Percentiles rank a stretch among this genome's conserved stretches.
Evolutionary conservation across 2,888 invertebrate species (phyloP).

Genomic region (Octonoba sinensis): DNA sequence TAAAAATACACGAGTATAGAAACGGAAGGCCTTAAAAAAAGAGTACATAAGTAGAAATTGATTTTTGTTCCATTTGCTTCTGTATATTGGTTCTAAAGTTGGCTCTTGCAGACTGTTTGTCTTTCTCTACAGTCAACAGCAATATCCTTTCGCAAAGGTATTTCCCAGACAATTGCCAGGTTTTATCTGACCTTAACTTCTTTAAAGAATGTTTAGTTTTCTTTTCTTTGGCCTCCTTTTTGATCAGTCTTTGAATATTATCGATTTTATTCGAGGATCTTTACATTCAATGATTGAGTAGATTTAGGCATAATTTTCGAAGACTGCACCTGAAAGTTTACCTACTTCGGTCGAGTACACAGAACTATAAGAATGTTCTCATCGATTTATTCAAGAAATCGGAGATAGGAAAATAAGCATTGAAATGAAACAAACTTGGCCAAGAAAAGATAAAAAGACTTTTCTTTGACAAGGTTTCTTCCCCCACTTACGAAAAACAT

Average conservation of each 20-base stretch:
- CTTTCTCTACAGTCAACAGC: slow-evolving; percentile 63
- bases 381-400: too few species aligned
- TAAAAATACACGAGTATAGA: slow-evolving; percentile 33
- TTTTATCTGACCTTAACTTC: slow-evolving; percentile 58
- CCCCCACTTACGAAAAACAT: too few species aligned
- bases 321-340: too few species aligned
- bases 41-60: slow-evolving; percentile 53
- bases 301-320: too few species aligned
- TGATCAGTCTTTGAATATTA: slow-evolving; percentile 39
- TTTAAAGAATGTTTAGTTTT: slow-evolving; percentile 43
- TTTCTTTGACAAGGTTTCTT: too few species aligned
- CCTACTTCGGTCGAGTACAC: too few species aligned
- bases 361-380: too few species aligned
- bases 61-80: slow-evolving; percentile 62
- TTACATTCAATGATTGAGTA: not conserved
- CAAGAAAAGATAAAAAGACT: too few species aligned
- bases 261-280: slow-evolving; percentile 30
- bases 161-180: slow-evolving; percentile 58
- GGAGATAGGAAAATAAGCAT: too few species aligned
- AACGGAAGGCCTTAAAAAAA: slow-evolving; percentile 14
- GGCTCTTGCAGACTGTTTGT: slow-evolving; percentile 57
- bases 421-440: too few species aligned
- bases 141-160: slow-evolving; percentile 58
- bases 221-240: not conserved
- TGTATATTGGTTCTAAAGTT: slow-evolving; percentile 58